These are phyloP conservation scores for Meteorus sp. DNA, from an alignment of 1,140 invertebrate genomes.

Conservation along the genomic window DNA sequence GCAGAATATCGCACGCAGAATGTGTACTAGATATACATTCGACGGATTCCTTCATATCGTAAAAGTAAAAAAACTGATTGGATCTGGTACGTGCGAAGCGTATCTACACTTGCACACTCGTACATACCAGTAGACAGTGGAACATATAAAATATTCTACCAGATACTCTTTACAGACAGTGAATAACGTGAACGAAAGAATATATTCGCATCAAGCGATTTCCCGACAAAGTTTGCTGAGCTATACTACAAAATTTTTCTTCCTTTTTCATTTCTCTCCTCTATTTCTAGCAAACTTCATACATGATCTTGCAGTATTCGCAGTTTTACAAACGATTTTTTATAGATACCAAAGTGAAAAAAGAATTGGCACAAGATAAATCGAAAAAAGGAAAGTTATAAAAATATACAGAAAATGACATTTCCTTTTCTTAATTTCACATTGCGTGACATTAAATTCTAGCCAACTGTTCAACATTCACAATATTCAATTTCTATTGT, in stretches of 20 bases:
- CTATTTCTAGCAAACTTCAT: not conserved
- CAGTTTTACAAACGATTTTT: not conserved
- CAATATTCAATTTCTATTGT: too few species aligned
- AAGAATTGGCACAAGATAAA: not conserved
- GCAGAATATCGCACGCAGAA: too few species aligned
- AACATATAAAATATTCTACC: too few species aligned
- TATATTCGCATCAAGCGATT: not conserved
- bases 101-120: too few species aligned
- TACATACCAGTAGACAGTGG: too few species aligned
- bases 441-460: not conserved
- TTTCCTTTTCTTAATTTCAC: not conserved
- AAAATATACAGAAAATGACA: not conserved
- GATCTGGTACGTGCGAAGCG: slow-evolving; percentile 39
- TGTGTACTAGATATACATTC: too few species aligned
- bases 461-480: not conserved
- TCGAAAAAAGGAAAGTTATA: too few species aligned
- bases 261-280: not conserved
- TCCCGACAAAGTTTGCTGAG: slow-evolving; percentile 3
- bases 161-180: not conserved
- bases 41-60: slow-evolving; percentile 30
- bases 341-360: not conserved
- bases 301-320: not conserved
- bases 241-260: not conserved
- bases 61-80: slow-evolving; percentile 47
- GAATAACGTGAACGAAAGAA: not conserved